These are phyloP conservation scores for Calephelis perditalis DNA, from an alignment of 2,888 invertebrate genomes.

Conservation along the genomic window DNA sequence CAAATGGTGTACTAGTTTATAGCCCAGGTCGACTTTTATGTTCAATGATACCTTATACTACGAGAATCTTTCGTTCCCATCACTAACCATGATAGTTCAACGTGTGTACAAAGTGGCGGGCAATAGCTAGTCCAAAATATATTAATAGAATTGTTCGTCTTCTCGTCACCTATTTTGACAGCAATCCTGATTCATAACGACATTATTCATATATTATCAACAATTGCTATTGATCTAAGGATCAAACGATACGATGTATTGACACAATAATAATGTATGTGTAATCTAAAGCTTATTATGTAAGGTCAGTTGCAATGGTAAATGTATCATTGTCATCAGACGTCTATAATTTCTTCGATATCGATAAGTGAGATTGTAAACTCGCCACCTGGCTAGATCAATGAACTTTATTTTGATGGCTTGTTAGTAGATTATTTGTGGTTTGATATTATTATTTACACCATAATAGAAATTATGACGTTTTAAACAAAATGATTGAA, in stretches of 20 bases:
- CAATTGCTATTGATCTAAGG: slow-evolving; percentile 18
- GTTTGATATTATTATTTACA: slow-evolving; percentile 7
- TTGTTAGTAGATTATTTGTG: slow-evolving; percentile 22
- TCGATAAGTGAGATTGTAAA: slow-evolving; percentile 62
- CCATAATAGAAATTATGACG: too few species aligned
- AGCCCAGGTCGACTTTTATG: too few species aligned
- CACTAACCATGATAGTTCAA: too few species aligned
- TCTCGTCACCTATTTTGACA: slow-evolving; percentile 39
- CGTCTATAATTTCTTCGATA: slow-evolving; percentile 65
- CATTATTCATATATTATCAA: slow-evolving; percentile 22
- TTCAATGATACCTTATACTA: too few species aligned
- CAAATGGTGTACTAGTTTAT: too few species aligned
- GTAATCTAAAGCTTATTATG: slow-evolving; percentile 63
- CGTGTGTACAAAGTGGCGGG: too few species aligned
- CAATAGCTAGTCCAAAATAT: too few species aligned
- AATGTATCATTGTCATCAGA: slow-evolving; percentile 45
- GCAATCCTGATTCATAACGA: slow-evolving; percentile 41
- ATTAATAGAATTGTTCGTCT: neutral
- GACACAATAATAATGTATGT: slow-evolving; percentile 41
- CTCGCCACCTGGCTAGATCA: slow-evolving; percentile 66
- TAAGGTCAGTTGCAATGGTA: slow-evolving; percentile 62
- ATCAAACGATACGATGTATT: slow-evolving; percentile 40
- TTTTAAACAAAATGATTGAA: too few species aligned
- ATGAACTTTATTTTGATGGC: slow-evolving; percentile 39
- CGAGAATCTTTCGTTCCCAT: too few species aligned